Evolutionary conservation across 2,797 vertebrate genomes (phyloP).

Genomic region (Clarias platycephalus): DNA sequence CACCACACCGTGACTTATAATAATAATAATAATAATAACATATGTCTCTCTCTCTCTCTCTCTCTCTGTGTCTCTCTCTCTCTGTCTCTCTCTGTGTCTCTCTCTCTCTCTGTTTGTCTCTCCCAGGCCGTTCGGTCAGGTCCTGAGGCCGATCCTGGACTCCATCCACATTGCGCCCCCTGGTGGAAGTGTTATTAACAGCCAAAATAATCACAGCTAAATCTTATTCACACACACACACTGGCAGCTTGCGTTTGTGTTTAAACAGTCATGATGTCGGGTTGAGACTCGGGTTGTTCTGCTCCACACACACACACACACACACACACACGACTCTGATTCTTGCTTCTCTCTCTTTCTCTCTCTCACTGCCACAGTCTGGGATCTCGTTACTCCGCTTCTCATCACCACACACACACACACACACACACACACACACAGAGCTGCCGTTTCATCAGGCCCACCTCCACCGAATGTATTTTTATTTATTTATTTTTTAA

Average conservation of each 20-base stretch:
- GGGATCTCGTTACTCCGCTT: neutral
- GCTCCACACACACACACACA: conserved; percentile 3
- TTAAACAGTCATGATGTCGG: conserved; percentile 21
- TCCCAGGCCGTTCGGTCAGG: conserved; percentile 91
- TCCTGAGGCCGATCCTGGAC: conserved; percentile 89
- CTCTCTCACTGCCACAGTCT: conserved; percentile 8
- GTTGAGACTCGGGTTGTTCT: neutral
- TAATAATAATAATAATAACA: too few species aligned
- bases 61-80: neutral
- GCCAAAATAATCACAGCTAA: conserved; percentile 86
- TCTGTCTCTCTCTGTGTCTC: neutral
- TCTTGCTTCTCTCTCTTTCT: neutral
- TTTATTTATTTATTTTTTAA: too few species aligned
- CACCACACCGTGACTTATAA: too few species aligned
- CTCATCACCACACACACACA: neutral
- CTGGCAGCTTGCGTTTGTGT: conserved; percentile 18
- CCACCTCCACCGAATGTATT: neutral
- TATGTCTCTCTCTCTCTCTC: conserved; percentile 22
- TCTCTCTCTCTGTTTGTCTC: conserved; percentile 1
- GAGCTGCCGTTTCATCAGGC: neutral
- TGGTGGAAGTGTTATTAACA: conserved; percentile 86
- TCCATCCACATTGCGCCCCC: conserved; percentile 92
- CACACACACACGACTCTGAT: neutral
- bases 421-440: neutral
- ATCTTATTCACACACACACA: conserved; percentile 43